phyloP scores from a whole-genome alignment of 1,140 invertebrate genomes.

The Paralvinella palmiformis region DNA sequence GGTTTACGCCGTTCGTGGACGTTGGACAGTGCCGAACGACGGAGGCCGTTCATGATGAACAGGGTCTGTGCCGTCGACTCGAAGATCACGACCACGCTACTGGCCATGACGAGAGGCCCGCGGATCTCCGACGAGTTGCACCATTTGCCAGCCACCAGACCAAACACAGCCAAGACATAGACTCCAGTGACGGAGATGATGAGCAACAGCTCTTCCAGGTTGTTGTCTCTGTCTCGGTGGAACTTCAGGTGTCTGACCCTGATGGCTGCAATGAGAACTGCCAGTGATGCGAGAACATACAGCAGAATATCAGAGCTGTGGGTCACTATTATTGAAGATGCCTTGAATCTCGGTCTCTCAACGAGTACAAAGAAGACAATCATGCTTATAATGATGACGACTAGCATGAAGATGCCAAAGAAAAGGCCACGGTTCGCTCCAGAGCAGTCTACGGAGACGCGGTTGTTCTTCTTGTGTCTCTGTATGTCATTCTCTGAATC shows the following conservation, averaged over 20 bases:
- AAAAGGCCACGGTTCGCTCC: constrained; percentile 82
- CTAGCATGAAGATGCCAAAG: constrained; percentile 76
- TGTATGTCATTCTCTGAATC: not conserved
- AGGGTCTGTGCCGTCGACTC: constrained; percentile 66
- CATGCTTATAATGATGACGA: constrained; percentile 86
- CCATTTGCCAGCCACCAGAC: not conserved
- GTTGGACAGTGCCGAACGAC: constrained; percentile 45
- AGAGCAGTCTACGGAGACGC: constrained; percentile 57
- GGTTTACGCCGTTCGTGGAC: constrained; percentile 56
- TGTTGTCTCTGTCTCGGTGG: not conserved
- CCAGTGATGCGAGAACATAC: not conserved
- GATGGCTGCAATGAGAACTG: not conserved
- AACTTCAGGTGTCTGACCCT: constrained; percentile 5
- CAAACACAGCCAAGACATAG: not conserved
- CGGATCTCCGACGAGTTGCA: not conserved
- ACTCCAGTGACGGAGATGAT: not conserved
- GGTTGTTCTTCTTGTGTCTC: not conserved
- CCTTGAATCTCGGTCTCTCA: not conserved
- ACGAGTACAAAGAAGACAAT: constrained; percentile 80
- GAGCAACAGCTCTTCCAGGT: not conserved
- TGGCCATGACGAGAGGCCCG: not conserved
- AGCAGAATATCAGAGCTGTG: not conserved
- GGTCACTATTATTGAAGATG: not conserved
- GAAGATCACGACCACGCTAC: constrained; percentile 1
- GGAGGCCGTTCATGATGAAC: constrained; percentile 84